A percentile compares a stretch with the other conserved stretches of the same genome.
Conservation (phyloP, 2,797 vertebrate species). For the Falco berigora region DNA sequence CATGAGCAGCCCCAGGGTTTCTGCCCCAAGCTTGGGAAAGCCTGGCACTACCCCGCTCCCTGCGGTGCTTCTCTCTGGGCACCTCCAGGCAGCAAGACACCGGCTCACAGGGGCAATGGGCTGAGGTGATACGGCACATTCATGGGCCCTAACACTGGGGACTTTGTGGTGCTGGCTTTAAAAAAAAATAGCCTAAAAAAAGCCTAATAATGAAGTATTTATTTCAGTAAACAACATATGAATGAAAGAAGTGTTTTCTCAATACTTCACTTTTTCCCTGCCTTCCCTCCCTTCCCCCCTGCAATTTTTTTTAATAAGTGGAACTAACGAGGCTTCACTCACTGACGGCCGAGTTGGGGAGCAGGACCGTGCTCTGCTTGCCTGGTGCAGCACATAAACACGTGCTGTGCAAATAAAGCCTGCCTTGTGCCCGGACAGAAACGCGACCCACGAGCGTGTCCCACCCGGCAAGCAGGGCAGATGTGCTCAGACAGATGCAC, state of each 20-base stretch:
- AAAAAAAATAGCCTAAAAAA: constrained; percentile 27
- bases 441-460: accelerated
- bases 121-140: constrained; percentile 4
- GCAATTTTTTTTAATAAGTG: constrained; percentile 39
- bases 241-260: constrained; percentile 67
- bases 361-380: accelerated
- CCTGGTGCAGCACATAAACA: background rate
- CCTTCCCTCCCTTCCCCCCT: constrained; percentile 15
- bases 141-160: constrained; percentile 8
- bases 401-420: background rate
- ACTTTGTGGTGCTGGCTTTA: constrained; percentile 36
- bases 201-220: constrained; percentile 65
- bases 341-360: background rate
- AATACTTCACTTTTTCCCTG: constrained; percentile 34
- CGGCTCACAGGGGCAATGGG: background rate
- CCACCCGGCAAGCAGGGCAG: accelerated
- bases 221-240: constrained; percentile 66
- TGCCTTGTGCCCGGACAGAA: background rate
- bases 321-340: constrained; percentile 24
- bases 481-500: accelerated
- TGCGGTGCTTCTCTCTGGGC: accelerated
- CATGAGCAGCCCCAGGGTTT: background rate
- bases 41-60: accelerated
- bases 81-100: background rate
- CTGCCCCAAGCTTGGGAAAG: background rate